Conservation (phyloP, 1,140 invertebrate genomes). For the Pinna nobilis region DNA sequence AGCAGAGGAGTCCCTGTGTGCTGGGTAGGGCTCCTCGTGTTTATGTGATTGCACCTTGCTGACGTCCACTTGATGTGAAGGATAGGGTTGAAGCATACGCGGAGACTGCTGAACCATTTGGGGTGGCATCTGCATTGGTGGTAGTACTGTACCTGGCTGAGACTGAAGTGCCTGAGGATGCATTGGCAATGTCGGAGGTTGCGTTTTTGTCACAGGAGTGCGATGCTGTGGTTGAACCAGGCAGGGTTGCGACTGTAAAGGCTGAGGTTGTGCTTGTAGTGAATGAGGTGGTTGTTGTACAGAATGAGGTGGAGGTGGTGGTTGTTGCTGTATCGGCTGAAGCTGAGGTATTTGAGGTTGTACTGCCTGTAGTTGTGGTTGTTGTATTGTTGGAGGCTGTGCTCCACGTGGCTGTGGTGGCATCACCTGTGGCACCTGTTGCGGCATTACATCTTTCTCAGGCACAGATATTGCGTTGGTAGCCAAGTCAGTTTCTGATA, state of each 20-base stretch:
- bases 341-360: too few relatives aligned
- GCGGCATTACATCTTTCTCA: too few relatives aligned
- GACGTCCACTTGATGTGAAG: not conserved
- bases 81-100: not conserved
- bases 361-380: too few relatives aligned
- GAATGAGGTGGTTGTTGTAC: slow-evolving; percentile 1
- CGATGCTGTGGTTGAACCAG: too few relatives aligned
- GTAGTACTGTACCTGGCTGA: not conserved
- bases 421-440: not conserved
- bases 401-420: not conserved
- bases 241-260: too few relatives aligned
- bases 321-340: too few relatives aligned
- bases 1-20: not conserved
- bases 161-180: not conserved
- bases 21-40: not conserved
- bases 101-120: not conserved
- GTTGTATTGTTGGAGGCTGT: not conserved
- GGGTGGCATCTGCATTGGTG: not conserved
- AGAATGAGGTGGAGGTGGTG: not conserved
- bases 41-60: not conserved
- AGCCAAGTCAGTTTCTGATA: not conserved
- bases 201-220: too few relatives aligned
- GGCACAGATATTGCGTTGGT: not conserved
- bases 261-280: not conserved
- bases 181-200: not conserved